Base-by-base conservation (phyloP, 53 echinoderm and acorn worm genomes). In the Arbacia lixula region DNA sequence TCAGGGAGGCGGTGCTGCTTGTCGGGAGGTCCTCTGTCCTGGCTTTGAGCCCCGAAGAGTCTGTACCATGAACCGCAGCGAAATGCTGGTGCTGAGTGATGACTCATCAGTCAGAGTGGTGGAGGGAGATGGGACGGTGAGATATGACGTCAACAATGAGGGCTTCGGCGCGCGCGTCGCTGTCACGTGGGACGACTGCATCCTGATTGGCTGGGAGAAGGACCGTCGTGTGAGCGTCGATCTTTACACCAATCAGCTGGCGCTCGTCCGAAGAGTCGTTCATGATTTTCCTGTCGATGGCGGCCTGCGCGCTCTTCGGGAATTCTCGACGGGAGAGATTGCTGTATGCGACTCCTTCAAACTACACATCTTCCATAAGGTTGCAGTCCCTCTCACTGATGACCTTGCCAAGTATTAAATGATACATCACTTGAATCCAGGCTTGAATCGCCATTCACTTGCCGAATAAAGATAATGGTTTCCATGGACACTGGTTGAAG, bases 121-220 rank as follows among this genome's bases (percentile, higher is more conserved):
- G 20, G 68, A 40, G 36, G 35, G 40, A 40, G 10, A 40, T 6
- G 68, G 68, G 24, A 39, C 24, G 25, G 22, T 68, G 68, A 22
- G 40, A 26, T 12, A 68, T 37, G 39, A 68, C 20, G 68, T 68
- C 42, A 20, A 12, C 24, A 68, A 39, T 37, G 68, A 68, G 68
- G 22, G 68, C 5, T 0, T n/a, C 39, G 5, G 8, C 40, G 26
- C 42, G 24, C 42, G 68, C 1, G 17, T 19, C 36, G 68, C 68
- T 40, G 68, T 68, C 68, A 21, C 40, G 42, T 12, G 36, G 33
- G 68, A 40, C 40, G 68, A 40, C 36, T 38, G 41, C 68, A 40
- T 68, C 8, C 68, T 68, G 68, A 41, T 68, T 68, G 68, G 42
- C 36, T 40, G 68, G 39, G 14, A 25, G 68, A 68, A 68, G 68